These are phyloP conservation scores for Lepidochrysops patricia DNA, from an alignment of 2,888 invertebrate genomes.

Conservation along the genomic window DNA sequence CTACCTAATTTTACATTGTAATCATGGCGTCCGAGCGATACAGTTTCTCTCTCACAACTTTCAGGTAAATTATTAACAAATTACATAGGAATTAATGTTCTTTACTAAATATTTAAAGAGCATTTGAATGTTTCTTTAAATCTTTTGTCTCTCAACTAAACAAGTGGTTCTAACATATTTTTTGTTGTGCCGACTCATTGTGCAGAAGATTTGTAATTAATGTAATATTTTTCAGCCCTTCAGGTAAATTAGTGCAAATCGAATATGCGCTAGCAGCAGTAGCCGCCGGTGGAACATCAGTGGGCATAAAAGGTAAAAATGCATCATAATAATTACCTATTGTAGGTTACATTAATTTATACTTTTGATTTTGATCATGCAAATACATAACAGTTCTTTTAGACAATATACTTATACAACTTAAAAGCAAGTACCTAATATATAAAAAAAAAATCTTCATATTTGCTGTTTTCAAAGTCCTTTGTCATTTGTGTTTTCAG, in stretches of 20 bases:
- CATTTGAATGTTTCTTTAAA: not conserved
- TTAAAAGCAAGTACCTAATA: too few relatives aligned
- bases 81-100: not conserved
- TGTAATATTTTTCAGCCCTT: constrained; percentile 82
- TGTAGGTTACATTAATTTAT: constrained; percentile 34
- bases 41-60: constrained; percentile 93
- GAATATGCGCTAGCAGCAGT: constrained; percentile 99
- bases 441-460: too few relatives aligned
- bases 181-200: not conserved
- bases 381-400: too few relatives aligned
- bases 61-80: constrained; percentile 61
- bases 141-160: not conserved
- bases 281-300: constrained; percentile 97
- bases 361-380: too few relatives aligned
- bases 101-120: not conserved
- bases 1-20: too few relatives aligned
- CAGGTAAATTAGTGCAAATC: constrained; percentile 99
- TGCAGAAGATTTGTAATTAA: not conserved
- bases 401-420: too few relatives aligned
- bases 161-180: not conserved
- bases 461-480: not conserved
- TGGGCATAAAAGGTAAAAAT: constrained; percentile 93
- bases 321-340: not conserved
- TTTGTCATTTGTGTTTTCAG: constrained; percentile 63
- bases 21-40: constrained; percentile 96